A percentile compares a stretch with the other conserved stretches of the same genome.
phyloP scores from a whole-genome alignment of 2,797 vertebrate genomes.

The Characodon lateralis region DNA sequence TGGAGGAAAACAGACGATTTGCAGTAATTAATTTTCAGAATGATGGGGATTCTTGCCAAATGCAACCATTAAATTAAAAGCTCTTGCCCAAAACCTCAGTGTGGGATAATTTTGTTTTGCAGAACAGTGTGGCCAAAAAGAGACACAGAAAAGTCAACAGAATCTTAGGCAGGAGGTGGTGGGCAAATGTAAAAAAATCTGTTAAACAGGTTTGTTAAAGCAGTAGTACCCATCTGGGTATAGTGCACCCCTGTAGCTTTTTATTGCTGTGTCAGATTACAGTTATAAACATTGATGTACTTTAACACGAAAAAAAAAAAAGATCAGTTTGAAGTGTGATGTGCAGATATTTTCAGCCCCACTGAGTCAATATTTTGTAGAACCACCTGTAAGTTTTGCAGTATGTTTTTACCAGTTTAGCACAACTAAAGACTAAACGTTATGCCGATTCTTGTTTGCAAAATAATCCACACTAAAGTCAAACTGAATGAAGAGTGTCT shows the following conservation, averaged over 20 bases:
- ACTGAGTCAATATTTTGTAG: too few relatives aligned
- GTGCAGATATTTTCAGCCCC: too few relatives aligned
- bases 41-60: constrained; percentile 61
- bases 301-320: background rate
- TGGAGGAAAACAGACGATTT: constrained; percentile 61
- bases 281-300: background rate
- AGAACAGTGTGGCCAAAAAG: constrained; percentile 47
- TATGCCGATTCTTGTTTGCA: too few relatives aligned
- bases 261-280: constrained; percentile 13
- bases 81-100: constrained; percentile 62
- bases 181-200: constrained; percentile 56
- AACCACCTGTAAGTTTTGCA: too few relatives aligned
- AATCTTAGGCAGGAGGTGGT: constrained; percentile 45
- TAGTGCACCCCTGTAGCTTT: background rate
- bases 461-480: background rate
- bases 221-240: constrained; percentile 34
- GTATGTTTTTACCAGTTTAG: too few relatives aligned
- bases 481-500: background rate
- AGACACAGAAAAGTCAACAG: constrained; percentile 54
- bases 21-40: constrained; percentile 61
- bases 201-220: constrained; percentile 49
- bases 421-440: too few relatives aligned
- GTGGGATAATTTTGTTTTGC: constrained; percentile 61
- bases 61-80: constrained; percentile 71
- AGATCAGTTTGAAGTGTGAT: too few relatives aligned